Percentiles rank a stretch among this genome's conserved stretches.
phyloP scores from a whole-genome alignment of 2,113 vertebrate species.

The Sorex fumeus region DNA sequence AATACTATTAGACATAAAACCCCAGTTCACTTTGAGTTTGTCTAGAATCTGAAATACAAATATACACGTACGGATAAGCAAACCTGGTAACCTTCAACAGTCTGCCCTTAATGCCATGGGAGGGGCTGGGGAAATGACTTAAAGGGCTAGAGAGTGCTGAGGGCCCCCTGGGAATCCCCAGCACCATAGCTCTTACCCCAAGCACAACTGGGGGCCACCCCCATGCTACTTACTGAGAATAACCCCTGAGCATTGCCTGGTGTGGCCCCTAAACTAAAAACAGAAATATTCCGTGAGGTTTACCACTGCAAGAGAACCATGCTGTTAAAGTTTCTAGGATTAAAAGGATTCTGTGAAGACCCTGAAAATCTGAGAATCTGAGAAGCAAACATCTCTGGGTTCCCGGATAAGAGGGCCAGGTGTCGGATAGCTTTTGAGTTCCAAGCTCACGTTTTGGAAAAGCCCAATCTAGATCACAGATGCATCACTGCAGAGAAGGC shows the following conservation, averaged over 20 bases:
- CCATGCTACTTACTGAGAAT: too few relatives aligned
- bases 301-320: not conserved
- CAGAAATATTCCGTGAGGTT: too few relatives aligned
- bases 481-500: not conserved
- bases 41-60: conserved; percentile 10
- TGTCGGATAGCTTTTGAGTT: not conserved
- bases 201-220: too few relatives aligned
- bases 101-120: not conserved
- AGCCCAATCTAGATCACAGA: not conserved
- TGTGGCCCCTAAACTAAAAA: too few relatives aligned
- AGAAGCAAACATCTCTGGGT: not conserved
- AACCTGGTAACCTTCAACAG: not conserved
- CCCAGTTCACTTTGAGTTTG: not conserved
- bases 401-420: not conserved
- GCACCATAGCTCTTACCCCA: too few relatives aligned
- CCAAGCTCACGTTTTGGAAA: not conserved
- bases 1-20: not conserved
- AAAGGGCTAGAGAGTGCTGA: not conserved
- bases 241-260: too few relatives aligned
- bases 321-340: conserved; percentile 11
- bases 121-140: not conserved
- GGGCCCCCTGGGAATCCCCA: too few relatives aligned
- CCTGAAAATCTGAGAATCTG: not conserved
- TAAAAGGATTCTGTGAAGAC: conserved; percentile 15
- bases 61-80: not conserved